These are phyloP conservation scores for Caiman crocodilus DNA, from an alignment of 2,797 vertebrate genomes.

Conservation along the genomic window DNA sequence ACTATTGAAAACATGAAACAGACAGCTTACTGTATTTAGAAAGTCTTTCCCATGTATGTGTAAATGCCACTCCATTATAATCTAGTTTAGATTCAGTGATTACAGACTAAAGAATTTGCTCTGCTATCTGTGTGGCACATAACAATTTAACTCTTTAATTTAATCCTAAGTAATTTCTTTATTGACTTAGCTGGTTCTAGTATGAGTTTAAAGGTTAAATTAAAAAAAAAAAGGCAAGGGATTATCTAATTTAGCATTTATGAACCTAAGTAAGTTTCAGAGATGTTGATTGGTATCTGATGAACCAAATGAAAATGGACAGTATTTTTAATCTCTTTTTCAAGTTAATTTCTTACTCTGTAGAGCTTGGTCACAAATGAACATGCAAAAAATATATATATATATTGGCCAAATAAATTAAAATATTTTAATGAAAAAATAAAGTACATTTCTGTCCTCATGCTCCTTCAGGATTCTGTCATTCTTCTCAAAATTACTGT, in stretches of 20 bases:
- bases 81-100: not conserved
- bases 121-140: not conserved
- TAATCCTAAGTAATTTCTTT: not conserved
- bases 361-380: not conserved
- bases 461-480: not conserved
- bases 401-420: not conserved
- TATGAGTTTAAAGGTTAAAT: too few relatives aligned
- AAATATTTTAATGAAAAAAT: constrained; percentile 2
- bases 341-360: not conserved
- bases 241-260: constrained; percentile 17
- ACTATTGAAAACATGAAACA: not conserved
- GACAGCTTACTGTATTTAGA: not conserved
- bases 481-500: not conserved
- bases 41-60: not conserved
- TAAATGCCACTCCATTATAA: not conserved
- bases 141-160: constrained; percentile 31
- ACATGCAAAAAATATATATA: rapidly evolving
- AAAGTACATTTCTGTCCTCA: not conserved
- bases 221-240: too few relatives aligned
- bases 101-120: not conserved
- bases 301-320: not conserved
- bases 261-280: constrained; percentile 18
- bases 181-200: too few relatives aligned
- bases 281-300: not conserved
- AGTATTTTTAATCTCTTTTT: not conserved